phyloP scores from a whole-genome alignment of 2,113 vertebrate genomes.

The Nothoprocta perdicaria region DNA sequence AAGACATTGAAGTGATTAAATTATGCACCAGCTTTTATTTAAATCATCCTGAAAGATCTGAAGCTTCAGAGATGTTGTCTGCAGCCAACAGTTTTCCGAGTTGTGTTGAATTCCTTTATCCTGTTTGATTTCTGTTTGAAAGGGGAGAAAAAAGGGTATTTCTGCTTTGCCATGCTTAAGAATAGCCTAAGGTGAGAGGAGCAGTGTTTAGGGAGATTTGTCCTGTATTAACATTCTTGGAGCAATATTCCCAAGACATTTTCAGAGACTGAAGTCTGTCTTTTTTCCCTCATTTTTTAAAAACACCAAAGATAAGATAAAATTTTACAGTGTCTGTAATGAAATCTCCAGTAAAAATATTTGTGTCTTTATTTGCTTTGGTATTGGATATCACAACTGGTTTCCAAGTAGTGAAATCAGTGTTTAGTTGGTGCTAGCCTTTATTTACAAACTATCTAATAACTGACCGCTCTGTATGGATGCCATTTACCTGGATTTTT shows the following conservation, averaged over 20 bases:
- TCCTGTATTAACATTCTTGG: neutral
- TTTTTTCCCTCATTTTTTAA: neutral
- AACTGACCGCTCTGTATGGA: neutral
- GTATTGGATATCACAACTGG: neutral
- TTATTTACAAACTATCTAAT: neutral
- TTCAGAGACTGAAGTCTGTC: neutral
- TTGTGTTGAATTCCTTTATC: neutral
- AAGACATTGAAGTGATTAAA: neutral
- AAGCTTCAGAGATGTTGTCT: neutral
- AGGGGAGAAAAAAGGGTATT: rapidly evolving
- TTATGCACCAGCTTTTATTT: neutral
- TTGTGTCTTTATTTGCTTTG: neutral
- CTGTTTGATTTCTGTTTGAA: neutral
- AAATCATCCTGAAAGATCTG: neutral
- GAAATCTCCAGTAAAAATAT: neutral
- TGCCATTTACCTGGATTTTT: neutral
- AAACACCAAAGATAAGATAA: neutral
- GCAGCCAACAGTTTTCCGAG: neutral
- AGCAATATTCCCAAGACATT: neutral
- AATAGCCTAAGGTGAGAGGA: neutral
- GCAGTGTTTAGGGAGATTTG: neutral
- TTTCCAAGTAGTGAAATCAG: neutral
- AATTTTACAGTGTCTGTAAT: neutral
- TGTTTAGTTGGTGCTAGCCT: neutral
- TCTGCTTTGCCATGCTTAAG: neutral